Percentiles rank a stretch among this genome's conserved stretches.
These are phyloP conservation scores for Rhynchonycteris naso DNA, from an alignment of 2,797 vertebrate species.

Conservation along the genomic window DNA sequence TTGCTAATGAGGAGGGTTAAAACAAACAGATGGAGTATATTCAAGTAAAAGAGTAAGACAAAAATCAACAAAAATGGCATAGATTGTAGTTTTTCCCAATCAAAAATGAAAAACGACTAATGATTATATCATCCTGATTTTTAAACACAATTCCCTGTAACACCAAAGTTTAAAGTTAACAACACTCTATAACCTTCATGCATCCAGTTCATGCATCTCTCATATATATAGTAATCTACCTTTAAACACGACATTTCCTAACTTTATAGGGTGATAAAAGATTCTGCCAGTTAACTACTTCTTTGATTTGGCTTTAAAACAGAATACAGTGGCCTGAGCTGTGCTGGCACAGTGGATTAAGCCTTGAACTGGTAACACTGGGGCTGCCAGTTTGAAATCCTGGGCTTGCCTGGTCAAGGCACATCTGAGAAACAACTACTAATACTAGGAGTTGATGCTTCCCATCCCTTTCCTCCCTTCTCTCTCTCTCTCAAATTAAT, in stretches of 20 bases:
- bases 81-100: conserved; percentile 21
- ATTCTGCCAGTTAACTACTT: background rate
- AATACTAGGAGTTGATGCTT: too few species aligned
- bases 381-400: too few species aligned
- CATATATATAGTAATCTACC: background rate
- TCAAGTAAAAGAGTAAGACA: conserved; percentile 49
- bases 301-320: conserved; percentile 7
- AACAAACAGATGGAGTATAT: conserved; percentile 51
- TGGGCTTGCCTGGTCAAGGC: too few species aligned
- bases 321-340: too few species aligned
- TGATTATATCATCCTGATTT: background rate
- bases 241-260: conserved; percentile 26
- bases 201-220: background rate
- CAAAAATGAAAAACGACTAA: conserved; percentile 47
- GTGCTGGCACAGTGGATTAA: too few species aligned
- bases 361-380: too few species aligned
- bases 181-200: background rate
- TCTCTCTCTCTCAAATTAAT: too few species aligned
- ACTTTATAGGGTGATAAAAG: conserved; percentile 27
- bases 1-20: conserved; percentile 37
- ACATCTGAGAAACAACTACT: too few species aligned
- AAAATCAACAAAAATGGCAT: conserved; percentile 51
- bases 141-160: background rate
- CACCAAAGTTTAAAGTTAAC: conserved; percentile 17
- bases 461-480: too few species aligned